These are phyloP conservation scores for Drosophila suboccidentalis DNA, from an alignment of 2,888 invertebrate species.

Conservation along the genomic window DNA sequence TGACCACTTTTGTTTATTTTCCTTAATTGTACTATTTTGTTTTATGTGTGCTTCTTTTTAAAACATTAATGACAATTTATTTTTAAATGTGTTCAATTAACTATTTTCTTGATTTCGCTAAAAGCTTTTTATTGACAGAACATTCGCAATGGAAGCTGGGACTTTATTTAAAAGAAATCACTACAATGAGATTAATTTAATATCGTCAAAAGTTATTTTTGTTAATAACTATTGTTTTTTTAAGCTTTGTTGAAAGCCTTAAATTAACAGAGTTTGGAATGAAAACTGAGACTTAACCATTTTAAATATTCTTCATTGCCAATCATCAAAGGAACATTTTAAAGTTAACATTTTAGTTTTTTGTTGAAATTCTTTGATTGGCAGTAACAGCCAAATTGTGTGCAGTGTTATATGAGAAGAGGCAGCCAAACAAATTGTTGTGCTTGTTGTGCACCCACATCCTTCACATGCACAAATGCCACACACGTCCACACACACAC, in stretches of 20 bases:
- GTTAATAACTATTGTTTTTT: neutral
- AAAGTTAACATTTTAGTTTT: neutral
- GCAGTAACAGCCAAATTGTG: conserved; percentile 17
- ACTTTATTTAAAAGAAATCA: neutral
- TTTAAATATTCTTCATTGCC: neutral
- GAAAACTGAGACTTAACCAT: neutral
- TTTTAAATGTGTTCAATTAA: neutral
- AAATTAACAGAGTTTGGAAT: neutral
- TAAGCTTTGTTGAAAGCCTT: too few species aligned
- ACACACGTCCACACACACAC: conserved; percentile 18
- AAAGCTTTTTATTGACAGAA: neutral
- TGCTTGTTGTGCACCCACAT: conserved; percentile 50
- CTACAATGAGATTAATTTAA: neutral
- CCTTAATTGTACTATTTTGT: neutral
- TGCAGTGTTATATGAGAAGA: conserved; percentile 35
- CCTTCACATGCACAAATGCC: conserved; percentile 44
- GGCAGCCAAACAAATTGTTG: conserved; percentile 54
- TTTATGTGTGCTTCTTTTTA: too few species aligned
- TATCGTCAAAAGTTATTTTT: neutral
- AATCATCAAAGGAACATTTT: neutral
- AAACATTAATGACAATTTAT: neutral
- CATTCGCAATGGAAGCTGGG: neutral
- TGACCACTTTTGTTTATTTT: neutral
- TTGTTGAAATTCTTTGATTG: conserved; percentile 1
- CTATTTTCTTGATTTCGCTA: neutral